Conservation (phyloP, 2,888 invertebrate genomes). For the Steinernema carpocapsae region DNA sequence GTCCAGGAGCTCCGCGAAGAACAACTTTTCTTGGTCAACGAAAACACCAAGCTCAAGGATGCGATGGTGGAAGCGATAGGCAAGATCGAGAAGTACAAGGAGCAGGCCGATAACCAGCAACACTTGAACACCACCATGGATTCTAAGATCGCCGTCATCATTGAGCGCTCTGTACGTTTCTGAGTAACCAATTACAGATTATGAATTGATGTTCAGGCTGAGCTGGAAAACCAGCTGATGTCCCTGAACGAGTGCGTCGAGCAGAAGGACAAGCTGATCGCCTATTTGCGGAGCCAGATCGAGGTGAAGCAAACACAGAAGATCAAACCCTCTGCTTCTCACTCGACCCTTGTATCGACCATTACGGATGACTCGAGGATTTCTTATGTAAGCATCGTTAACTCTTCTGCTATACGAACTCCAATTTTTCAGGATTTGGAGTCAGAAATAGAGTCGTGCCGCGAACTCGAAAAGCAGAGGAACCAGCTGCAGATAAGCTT, state of each 20-base stretch:
- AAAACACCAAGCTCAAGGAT: constrained; percentile 45
- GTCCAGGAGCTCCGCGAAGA: constrained; percentile 37
- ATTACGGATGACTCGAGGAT: constrained; percentile 33
- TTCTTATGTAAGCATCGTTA: background rate
- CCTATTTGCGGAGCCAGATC: constrained; percentile 49
- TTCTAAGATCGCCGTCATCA: constrained; percentile 32
- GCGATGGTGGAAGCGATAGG: constrained; percentile 44
- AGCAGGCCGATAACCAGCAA: constrained; percentile 31
- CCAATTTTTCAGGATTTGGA: constrained; percentile 41
- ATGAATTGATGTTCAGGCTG: constrained; percentile 27
- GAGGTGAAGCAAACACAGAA: constrained; percentile 48
- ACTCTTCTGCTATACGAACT: background rate
- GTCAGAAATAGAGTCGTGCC: constrained; percentile 40
- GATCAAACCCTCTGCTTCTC: constrained; percentile 37
- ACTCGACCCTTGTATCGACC: constrained; percentile 40
- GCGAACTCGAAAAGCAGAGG: constrained; percentile 40
- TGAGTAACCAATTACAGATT: background rate
- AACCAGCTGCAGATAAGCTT: constrained; percentile 37
- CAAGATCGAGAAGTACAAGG: constrained; percentile 41
- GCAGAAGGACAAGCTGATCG: constrained; percentile 50
- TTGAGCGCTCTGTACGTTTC: constrained; percentile 3
- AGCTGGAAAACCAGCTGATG: constrained; percentile 41
- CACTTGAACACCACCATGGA: constrained; percentile 36
- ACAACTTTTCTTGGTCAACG: constrained; percentile 43
- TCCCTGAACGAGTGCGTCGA: constrained; percentile 44